Evolutionary conservation across 1,140 invertebrate genomes (phyloP), one percentile per base, ranked within the genome.

Genomic region (Drosophila nikananu): DNA sequence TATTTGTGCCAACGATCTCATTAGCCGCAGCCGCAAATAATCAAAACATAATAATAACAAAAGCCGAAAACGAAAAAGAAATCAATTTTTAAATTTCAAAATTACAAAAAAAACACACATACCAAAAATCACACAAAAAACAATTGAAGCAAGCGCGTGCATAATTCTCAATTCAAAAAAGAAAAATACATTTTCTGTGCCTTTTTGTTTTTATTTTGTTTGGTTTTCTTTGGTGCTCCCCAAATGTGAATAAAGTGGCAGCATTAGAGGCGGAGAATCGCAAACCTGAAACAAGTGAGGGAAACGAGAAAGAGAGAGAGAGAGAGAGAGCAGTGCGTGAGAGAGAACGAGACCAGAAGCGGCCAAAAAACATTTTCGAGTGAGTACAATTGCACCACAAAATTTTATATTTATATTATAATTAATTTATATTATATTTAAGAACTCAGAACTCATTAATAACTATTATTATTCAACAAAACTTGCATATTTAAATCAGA

Each of bases 131-230:
- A 23, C 46, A 17, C 46, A 13, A 46, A 49, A 61, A 77, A 55
- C 75, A 62, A 80, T 71, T 32, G 41, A 75, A 74, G 27, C 59
- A 75, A 75, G 27, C 59, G 71, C 72, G 72, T 75, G 72, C 58
- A 64, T 39, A 75, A 75, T 74, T 64, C 32, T 42, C 21, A 55
- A 63, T 25, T 37, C 21, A 37, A 54, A 42, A 59, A 42, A 44
- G 23, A 27, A 27, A 44, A 23, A 54, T 39, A 30, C 48, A 32
- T 19, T 63, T 74, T 62, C 35, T n/a, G 70, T 72, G 66, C 42
- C 30, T 49, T 72, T 74, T 63, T 57, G 71, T 75, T 74, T 75
- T 46, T 72, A 65, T 68, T 71, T 63, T 75, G 73, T 75, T 63
- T 75, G 58, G 72, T 74, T 73, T 48, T 63, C 46, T 63, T 74